phyloP scores from a whole-genome alignment of 2,797 vertebrate genomes.

The Threskiornis aethiopicus region DNA sequence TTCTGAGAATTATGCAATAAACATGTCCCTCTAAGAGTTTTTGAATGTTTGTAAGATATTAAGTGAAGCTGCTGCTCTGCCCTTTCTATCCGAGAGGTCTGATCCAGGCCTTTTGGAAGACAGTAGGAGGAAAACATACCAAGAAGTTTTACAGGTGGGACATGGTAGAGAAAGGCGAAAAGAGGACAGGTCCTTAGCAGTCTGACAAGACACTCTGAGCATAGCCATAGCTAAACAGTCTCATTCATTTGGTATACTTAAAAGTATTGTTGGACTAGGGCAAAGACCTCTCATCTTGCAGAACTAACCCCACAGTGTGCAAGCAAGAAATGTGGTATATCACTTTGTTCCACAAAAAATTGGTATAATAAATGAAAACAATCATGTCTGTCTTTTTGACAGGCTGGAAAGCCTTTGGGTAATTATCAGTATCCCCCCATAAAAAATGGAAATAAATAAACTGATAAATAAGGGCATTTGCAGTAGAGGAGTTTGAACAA shows the following conservation, averaged over 20 bases:
- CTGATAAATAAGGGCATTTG: background rate
- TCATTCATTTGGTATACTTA: background rate
- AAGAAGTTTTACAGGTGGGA: no score
- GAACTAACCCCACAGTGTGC: background rate
- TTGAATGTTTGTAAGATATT: background rate
- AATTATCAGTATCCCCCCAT: background rate
- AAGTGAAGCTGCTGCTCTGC: background rate
- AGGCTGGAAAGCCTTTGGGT: background rate
- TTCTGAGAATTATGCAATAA: background rate
- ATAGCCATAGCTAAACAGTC: background rate
- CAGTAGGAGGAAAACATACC: background rate
- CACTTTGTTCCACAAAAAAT: background rate
- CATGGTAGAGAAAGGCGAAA: background rate
- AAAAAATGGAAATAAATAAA: background rate
- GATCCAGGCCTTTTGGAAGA: background rate
- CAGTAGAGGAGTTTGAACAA: background rate
- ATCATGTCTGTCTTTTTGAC: background rate
- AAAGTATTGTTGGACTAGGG: background rate
- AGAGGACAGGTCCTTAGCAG: background rate
- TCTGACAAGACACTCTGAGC: background rate
- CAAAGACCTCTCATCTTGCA: background rate
- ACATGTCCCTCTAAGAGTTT: background rate
- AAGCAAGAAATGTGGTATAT: background rate
- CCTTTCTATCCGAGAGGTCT: background rate
- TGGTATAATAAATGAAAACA: background rate